Percentiles rank a stretch among this genome's conserved stretches.
phyloP scores from a whole-genome alignment of 2,797 vertebrate species.

The Gypaetus barbatus region DNA sequence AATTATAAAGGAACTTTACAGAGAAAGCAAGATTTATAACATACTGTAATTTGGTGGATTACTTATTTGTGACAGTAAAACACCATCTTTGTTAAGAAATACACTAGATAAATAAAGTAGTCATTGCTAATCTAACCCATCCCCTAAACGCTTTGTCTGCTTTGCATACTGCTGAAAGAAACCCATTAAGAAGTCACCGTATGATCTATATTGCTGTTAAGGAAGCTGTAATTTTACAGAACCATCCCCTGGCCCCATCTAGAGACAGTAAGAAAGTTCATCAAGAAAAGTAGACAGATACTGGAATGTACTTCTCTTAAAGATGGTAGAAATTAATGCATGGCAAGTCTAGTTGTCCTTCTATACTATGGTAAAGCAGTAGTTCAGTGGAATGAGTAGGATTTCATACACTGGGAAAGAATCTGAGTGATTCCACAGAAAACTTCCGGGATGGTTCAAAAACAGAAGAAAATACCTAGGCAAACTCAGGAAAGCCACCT shows the following conservation, averaged over 20 bases:
- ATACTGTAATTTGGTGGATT: not conserved
- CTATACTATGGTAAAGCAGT: not conserved
- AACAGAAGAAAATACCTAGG: not conserved
- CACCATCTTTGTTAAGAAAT: not conserved
- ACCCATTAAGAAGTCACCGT: not conserved
- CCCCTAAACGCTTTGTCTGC: not conserved
- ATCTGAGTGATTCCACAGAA: not conserved
- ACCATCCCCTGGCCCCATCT: not conserved
- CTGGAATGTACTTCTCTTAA: not conserved
- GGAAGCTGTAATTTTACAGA: not conserved
- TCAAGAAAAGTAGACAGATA: not conserved
- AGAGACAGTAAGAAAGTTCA: not conserved
- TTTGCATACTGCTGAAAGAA: not conserved
- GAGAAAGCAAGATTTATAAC: not conserved
- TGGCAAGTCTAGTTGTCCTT: not conserved
- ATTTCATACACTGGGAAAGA: not conserved
- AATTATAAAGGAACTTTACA: not conserved
- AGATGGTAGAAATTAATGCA: not conserved
- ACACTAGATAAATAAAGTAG: not conserved
- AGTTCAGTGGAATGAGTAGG: not conserved
- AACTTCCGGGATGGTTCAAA: not conserved
- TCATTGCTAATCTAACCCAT: not conserved
- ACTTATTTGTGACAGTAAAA: not conserved
- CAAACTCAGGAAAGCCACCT: not conserved
- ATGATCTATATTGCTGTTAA: not conserved